Conservation (phyloP, 2,888 invertebrate genomes). For the Macaria notata region DNA sequence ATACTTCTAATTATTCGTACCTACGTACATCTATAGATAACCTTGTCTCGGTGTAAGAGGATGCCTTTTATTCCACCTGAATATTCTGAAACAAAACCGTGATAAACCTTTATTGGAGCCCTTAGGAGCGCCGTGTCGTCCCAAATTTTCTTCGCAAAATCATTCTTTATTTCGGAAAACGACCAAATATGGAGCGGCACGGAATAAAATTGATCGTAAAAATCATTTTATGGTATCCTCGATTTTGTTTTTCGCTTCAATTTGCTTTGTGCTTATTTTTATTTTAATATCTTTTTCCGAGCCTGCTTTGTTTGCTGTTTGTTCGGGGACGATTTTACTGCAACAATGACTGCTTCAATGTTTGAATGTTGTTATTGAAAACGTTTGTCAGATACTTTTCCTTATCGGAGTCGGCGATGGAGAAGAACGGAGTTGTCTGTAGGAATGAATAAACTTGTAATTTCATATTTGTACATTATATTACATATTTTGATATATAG, state of each 20-base stretch:
- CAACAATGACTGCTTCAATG: constrained; percentile 6
- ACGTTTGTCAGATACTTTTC: constrained; percentile 6
- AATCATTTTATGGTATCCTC: constrained; percentile 21
- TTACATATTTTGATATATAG: too few species aligned
- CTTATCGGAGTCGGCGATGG: constrained; percentile 1
- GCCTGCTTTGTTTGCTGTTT: constrained; percentile 8
- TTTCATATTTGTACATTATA: too few species aligned
- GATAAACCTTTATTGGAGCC: constrained; percentile 66
- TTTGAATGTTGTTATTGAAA: constrained; percentile 5
- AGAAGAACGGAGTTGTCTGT: too few species aligned
- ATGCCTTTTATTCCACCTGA: constrained; percentile 50
- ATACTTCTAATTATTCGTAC: constrained; percentile 11
- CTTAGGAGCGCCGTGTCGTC: constrained; percentile 44
- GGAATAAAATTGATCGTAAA: constrained; percentile 22
- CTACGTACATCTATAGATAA: constrained; percentile 8
- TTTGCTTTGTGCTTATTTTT: constrained; percentile 16
- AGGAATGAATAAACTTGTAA: too few species aligned
- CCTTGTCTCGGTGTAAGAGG: constrained; percentile 42
- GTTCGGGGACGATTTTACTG: constrained; percentile 10
- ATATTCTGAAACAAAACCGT: constrained; percentile 62
- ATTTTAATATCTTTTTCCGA: constrained; percentile 13
- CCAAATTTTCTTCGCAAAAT: constrained; percentile 43
- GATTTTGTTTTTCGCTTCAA: constrained; percentile 15
- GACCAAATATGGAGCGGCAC: constrained; percentile 19
- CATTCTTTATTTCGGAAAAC: constrained; percentile 41